Conservation (phyloP, 2,797 vertebrate genomes). For the Eupleurogrammus muticus region DNA sequence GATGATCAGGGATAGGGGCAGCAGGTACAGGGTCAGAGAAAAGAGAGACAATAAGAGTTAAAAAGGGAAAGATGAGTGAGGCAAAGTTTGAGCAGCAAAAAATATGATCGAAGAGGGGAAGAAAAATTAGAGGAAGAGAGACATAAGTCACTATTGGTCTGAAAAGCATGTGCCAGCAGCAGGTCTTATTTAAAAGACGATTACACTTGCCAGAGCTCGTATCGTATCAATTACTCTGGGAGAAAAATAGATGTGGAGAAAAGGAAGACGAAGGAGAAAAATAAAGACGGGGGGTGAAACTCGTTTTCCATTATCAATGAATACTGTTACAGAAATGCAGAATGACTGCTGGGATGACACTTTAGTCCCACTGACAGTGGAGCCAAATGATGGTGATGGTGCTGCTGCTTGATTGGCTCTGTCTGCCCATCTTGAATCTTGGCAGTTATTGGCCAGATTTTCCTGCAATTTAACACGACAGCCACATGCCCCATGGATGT, state of each 20-base stretch:
- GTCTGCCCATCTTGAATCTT: slow-evolving; percentile 9
- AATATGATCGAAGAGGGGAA: slow-evolving; percentile 51
- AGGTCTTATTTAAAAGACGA: slow-evolving; percentile 82
- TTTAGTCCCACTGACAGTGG: slow-evolving; percentile 17
- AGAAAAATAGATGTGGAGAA: slow-evolving; percentile 23
- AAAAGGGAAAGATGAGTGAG: slow-evolving; percentile 41
- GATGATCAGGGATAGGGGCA: slow-evolving; percentile 19
- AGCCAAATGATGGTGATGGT: slow-evolving; percentile 29
- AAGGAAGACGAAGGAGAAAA: slow-evolving; percentile 16
- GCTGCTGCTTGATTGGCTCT: slow-evolving; percentile 3
- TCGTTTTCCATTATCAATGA: slow-evolving; percentile 53
- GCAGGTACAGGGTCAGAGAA: slow-evolving; percentile 30
- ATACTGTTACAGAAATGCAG: slow-evolving; percentile 59
- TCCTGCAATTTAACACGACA: slow-evolving; percentile 4
- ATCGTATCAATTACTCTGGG: slow-evolving; percentile 79
- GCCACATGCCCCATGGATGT: neutral
- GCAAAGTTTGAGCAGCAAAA: slow-evolving; percentile 50
- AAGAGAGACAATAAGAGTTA: slow-evolving; percentile 45
- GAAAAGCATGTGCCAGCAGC: slow-evolving; percentile 59
- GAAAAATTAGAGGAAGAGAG: slow-evolving; percentile 61
- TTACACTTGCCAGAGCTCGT: slow-evolving; percentile 73
- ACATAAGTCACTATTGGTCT: slow-evolving; percentile 59
- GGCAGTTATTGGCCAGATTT: neutral
- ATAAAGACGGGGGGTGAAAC: slow-evolving; percentile 24
- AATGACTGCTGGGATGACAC: slow-evolving; percentile 48